A percentile compares a stretch with the other conserved stretches of the same genome.
These are phyloP conservation scores for Gila orcuttii DNA, from an alignment of 2,113 vertebrate species.

Conservation along the genomic window DNA sequence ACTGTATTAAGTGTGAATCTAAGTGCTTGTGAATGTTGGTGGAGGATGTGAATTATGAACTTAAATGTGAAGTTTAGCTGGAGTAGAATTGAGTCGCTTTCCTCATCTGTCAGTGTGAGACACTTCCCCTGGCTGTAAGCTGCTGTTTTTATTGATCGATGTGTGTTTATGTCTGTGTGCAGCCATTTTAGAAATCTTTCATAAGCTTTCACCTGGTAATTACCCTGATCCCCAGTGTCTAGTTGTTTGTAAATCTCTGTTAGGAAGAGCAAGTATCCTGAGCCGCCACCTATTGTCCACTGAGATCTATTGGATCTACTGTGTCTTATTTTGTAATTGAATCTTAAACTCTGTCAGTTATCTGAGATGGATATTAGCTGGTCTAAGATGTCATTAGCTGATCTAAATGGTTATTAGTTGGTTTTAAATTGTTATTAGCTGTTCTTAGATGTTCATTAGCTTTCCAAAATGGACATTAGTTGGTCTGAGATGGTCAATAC, in stretches of 20 bases:
- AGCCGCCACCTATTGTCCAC: constrained; percentile 2
- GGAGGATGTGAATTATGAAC: neutral
- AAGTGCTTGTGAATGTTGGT: neutral
- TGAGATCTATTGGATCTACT: constrained; percentile 11
- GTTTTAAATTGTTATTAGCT: neutral
- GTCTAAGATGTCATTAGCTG: neutral
- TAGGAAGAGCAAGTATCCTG: constrained; percentile 31
- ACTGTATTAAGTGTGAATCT: neutral
- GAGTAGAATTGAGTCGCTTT: neutral
- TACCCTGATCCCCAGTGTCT: constrained; percentile 19
- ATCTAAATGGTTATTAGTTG: neutral
- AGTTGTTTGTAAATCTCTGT: constrained; percentile 36
- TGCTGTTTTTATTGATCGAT: constrained; percentile 14
- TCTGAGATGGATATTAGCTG: neutral
- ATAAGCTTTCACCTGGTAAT: constrained; percentile 39
- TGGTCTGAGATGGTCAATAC: neutral
- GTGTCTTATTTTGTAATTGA: constrained; percentile 24
- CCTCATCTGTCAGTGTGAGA: constrained; percentile 15
- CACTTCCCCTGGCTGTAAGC: constrained; percentile 6
- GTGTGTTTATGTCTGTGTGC: constrained; percentile 26
- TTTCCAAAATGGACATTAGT: neutral
- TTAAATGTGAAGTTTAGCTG: constrained; percentile 6
- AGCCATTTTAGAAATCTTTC: constrained; percentile 21
- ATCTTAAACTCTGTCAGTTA: neutral
- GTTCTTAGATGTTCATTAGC: neutral